A percentile compares a stretch with the other conserved stretches of the same genome.
phyloP scores from a whole-genome alignment of 2,888 invertebrate species.

The Leptogaster cylindrica region DNA sequence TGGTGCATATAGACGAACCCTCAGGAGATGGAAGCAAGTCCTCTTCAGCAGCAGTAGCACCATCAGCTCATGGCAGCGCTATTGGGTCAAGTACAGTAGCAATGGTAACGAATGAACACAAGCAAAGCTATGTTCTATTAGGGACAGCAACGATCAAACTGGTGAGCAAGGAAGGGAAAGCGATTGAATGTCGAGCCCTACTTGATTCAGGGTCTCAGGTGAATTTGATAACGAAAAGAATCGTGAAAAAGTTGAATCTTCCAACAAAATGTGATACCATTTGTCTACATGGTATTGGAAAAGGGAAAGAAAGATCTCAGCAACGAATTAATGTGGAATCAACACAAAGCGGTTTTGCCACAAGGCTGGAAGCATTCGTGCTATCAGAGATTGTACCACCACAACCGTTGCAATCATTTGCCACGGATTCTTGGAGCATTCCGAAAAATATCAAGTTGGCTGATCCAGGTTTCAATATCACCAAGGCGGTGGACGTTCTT shows the following conservation, averaged over 20 bases:
- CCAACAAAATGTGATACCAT: background rate
- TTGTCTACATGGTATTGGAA: background rate
- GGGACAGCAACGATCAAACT: background rate
- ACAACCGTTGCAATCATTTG: background rate
- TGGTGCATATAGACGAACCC: background rate
- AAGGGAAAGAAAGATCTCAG: background rate
- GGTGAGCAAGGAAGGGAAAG: conserved; percentile 6
- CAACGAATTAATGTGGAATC: background rate
- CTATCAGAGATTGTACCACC: background rate
- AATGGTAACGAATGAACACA: background rate
- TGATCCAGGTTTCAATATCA: background rate
- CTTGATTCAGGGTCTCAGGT: conserved; percentile 33
- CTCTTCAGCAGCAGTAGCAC: background rate
- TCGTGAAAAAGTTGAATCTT: conserved; percentile 28
- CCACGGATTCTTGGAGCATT: background rate
- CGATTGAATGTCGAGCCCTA: no score
- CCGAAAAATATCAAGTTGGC: background rate
- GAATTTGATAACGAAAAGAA: conserved; percentile 22
- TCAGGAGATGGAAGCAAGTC: background rate
- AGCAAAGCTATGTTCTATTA: background rate
- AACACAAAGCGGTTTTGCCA: background rate
- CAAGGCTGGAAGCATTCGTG: background rate
- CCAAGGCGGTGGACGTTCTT: background rate
- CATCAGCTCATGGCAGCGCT: no score
- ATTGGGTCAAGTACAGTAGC: no score